Evolutionary conservation across 2,113 vertebrate species (phyloP).

Genomic region (Butorides virescens): DNA sequence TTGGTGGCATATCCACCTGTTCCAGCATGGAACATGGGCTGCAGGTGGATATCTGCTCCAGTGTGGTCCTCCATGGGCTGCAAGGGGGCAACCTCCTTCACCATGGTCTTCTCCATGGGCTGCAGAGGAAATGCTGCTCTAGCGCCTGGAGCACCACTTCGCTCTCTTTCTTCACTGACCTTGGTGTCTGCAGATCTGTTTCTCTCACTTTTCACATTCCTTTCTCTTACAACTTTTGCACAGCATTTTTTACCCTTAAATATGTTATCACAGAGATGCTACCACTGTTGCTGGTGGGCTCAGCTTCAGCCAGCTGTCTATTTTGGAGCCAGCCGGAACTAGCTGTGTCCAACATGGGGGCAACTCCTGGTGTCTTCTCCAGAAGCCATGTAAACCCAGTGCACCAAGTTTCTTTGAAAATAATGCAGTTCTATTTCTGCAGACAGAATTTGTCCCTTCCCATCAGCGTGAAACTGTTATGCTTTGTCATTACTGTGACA

Average conservation of each 20-base stretch:
- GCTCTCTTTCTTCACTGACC: neutral
- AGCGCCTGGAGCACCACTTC: rapidly evolving
- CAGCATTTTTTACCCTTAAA: neutral
- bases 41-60: neutral
- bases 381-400: neutral
- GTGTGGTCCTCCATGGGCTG: neutral
- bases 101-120: neutral
- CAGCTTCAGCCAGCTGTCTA: neutral
- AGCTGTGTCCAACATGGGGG: neutral
- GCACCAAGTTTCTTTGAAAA: neutral
- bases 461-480: neutral
- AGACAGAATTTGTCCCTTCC: neutral
- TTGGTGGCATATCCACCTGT: neutral
- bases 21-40: neutral
- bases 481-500: neutral
- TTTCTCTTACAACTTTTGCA: neutral
- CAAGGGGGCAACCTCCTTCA: neutral
- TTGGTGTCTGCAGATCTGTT: neutral
- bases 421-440: neutral
- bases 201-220: neutral
- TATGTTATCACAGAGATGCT: neutral
- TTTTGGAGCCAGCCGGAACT: neutral
- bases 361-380: neutral
- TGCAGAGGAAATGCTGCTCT: neutral
- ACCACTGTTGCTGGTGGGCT: neutral